Conservation (phyloP, 2,888 invertebrate genomes). For the Platycheirus albimanus region DNA sequence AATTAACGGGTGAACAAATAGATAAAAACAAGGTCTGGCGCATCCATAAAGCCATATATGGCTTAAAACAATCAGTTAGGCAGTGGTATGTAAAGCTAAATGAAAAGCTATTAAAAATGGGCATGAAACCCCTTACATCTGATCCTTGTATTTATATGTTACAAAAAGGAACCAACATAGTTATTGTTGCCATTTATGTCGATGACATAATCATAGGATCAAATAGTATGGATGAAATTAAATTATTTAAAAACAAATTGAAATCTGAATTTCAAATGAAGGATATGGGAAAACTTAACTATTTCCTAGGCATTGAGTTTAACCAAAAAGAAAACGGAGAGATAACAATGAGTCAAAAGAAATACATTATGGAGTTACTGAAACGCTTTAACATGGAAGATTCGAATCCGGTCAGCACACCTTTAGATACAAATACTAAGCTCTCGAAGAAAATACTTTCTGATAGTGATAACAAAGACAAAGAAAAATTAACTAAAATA, state of each 20-base stretch:
- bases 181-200: constrained; percentile 12
- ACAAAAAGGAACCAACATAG: background rate
- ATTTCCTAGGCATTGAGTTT: constrained; percentile 21
- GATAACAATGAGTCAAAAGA: constrained; percentile 5
- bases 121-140: background rate
- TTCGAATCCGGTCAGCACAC: constrained; percentile 7
- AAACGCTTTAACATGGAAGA: constrained; percentile 18
- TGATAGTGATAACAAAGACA: background rate
- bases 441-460: constrained; percentile 1
- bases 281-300: constrained; percentile 6
- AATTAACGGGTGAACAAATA: background rate
- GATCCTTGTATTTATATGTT: constrained; percentile 25
- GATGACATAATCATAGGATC: constrained; percentile 21
- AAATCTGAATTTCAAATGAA: constrained; percentile 12
- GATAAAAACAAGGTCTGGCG: background rate
- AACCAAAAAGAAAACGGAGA: background rate
- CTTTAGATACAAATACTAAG: constrained; percentile 20
- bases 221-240: background rate
- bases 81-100: constrained; percentile 8
- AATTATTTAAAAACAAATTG: constrained; percentile 5
- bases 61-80: background rate
- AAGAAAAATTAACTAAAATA: constrained; percentile 10
- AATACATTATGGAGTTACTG: background rate
- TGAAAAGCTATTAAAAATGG: constrained; percentile 8
- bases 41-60: background rate